Percentiles rank a stretch among this genome's conserved stretches.
Evolutionary conservation across 2,888 invertebrate species (phyloP).

Genomic region (Drepana falcataria): DNA sequence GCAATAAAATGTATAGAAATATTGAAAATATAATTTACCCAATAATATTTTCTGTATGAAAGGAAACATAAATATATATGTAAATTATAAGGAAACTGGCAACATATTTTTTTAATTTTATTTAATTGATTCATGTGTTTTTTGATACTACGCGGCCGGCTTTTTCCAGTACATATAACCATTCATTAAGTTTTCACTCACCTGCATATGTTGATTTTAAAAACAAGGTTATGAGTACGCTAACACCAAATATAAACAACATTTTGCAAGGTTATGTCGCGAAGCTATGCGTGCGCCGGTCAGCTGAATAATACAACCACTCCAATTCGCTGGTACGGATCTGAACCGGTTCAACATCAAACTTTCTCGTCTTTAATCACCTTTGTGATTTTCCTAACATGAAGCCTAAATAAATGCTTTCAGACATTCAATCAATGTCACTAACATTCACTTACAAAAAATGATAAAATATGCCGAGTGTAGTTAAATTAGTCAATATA

Average conservation of each 20-base stretch:
- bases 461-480: background rate
- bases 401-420: background rate
- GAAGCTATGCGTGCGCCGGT: constrained; percentile 44
- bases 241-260: constrained; percentile 14
- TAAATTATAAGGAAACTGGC: no score
- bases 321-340: constrained; percentile 53
- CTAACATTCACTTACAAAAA: background rate
- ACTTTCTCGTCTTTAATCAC: constrained; percentile 49
- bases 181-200: background rate
- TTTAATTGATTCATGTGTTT: no score
- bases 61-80: no score
- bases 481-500: no score
- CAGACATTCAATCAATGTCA: background rate
- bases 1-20: no score
- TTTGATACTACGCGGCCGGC: no score
- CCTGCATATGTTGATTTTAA: constrained; percentile 9
- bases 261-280: constrained; percentile 26
- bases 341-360: constrained; percentile 61
- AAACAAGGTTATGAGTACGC: constrained; percentile 18
- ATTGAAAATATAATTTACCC: no score
- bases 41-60: no score
- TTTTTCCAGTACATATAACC: background rate
- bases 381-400: constrained; percentile 3
- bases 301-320: constrained; percentile 51
- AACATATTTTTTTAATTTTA: no score